Percentiles rank a stretch among this genome's conserved stretches.
Evolutionary conservation across 2,888 invertebrate species (phyloP).

Genomic region (Bhutanitis thaidina): DNA sequence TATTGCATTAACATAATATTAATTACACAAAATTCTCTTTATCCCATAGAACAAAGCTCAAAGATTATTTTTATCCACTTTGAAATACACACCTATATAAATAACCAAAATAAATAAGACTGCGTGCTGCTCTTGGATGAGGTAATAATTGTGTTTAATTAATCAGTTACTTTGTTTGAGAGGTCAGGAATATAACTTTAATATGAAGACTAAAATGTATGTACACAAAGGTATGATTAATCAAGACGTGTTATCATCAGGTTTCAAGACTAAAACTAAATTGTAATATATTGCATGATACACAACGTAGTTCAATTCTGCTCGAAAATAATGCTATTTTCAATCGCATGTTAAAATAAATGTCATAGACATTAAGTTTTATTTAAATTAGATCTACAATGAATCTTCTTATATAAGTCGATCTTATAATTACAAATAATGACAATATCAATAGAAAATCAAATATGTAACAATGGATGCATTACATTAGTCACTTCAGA

Average conservation of each 20-base stretch:
- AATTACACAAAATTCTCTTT: neutral
- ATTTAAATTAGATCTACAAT: conserved; percentile 38
- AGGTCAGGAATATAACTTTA: conserved; percentile 4
- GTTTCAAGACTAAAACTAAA: too few relatives aligned
- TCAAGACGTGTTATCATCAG: conserved; percentile 12
- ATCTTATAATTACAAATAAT: conserved; percentile 37
- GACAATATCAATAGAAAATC: conserved; percentile 37
- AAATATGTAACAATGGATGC: conserved; percentile 22
- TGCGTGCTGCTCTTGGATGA: conserved; percentile 34
- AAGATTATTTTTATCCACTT: conserved; percentile 26
- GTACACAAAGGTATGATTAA: neutral
- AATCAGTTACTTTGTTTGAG: neutral
- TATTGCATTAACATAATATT: neutral
- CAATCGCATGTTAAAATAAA: conserved; percentile 30
- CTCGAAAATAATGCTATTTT: conserved; percentile 30
- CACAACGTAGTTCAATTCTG: conserved; percentile 35
- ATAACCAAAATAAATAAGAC: conserved; percentile 43
- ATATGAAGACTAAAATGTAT: conserved; percentile 10
- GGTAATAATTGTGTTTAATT: conserved; percentile 21
- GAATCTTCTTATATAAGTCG: conserved; percentile 34
- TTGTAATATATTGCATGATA: conserved; percentile 33
- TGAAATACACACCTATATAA: conserved; percentile 28
- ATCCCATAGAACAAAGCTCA: conserved; percentile 24
- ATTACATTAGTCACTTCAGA: conserved; percentile 22
- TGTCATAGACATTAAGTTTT: conserved; percentile 45